A percentile compares a stretch with the other conserved stretches of the same genome.
phyloP scores from a whole-genome alignment of 2,797 vertebrate genomes.

The Sebastes matsubarae region DNA sequence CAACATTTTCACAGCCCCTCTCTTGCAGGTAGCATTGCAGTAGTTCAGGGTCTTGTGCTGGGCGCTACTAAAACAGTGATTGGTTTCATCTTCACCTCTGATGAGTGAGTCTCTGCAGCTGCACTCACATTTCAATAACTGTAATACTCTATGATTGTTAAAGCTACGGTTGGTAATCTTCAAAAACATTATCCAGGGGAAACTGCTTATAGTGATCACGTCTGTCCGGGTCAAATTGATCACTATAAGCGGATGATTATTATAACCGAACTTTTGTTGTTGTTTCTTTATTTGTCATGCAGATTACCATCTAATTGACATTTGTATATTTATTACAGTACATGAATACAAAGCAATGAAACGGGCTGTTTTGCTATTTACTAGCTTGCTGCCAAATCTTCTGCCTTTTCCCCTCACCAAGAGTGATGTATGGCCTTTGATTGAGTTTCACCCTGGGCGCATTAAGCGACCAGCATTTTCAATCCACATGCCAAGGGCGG shows the following conservation, averaged over 20 bases:
- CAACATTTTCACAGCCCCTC: not conserved
- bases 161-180: not conserved
- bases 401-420: not conserved
- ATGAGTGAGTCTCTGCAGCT: constrained; percentile 81
- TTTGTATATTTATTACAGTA: not conserved
- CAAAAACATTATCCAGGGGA: not conserved
- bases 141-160: not conserved
- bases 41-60: constrained; percentile 75
- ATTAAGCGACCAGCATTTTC: no score
- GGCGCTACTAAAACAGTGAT: constrained; percentile 77
- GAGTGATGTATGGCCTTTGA: not conserved
- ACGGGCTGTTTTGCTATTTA: not conserved
- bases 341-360: not conserved
- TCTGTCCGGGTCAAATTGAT: not conserved
- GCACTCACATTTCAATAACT: not conserved
- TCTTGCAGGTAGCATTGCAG: constrained; percentile 62
- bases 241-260: not conserved
- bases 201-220: not conserved
- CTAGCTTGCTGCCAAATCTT: not conserved
- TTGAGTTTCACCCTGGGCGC: not conserved
- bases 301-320: not conserved
- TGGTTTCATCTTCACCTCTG: constrained; percentile 86
- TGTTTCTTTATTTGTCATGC: not conserved
- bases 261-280: no score
- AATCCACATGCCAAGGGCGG: no score